Conservation (phyloP, 2,888 invertebrate genomes). For the Leptinotarsa peninsularis region DNA sequence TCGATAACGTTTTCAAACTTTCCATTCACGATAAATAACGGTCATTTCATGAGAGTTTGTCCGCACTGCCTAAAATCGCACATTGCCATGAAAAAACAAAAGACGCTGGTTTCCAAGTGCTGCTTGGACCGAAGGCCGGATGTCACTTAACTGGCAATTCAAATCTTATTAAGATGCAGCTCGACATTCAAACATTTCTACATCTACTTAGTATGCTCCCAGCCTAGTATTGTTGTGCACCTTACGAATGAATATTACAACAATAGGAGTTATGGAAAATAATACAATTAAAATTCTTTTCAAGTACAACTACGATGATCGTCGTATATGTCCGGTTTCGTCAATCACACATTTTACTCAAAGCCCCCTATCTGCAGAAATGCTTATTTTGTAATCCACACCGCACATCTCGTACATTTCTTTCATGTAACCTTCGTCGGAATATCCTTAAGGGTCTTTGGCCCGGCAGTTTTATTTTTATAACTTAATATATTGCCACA, state of each 20-base stretch:
- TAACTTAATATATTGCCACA: conserved; percentile 1
- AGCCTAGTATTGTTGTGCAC: conserved; percentile 53
- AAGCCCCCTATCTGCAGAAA: conserved; percentile 24
- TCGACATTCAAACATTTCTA: conserved; percentile 49
- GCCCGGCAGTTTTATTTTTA: background rate
- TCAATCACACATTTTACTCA: conserved; percentile 31
- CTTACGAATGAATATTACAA: conserved; percentile 58
- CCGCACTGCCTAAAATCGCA: conserved; percentile 17
- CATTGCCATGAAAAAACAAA: conserved; percentile 28
- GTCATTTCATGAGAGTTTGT: conserved; percentile 6
- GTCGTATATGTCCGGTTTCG: conserved; percentile 43
- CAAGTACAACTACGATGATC: conserved; percentile 38
- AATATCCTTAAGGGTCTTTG: conserved; percentile 12
- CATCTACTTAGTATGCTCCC: conserved; percentile 56
- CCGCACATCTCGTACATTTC: conserved; percentile 26
- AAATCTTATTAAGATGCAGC: conserved; percentile 59
- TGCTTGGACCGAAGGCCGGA: conserved; percentile 54
- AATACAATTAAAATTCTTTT: conserved; percentile 48
- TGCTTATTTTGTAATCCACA: conserved; percentile 26
- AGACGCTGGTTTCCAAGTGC: conserved; percentile 39
- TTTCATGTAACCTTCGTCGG: conserved; percentile 4
- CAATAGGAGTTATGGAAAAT: conserved; percentile 53
- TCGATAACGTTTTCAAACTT: background rate
- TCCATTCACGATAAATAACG: background rate
- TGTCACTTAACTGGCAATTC: conserved; percentile 59